Evolutionary conservation across 2,888 invertebrate genomes (phyloP), one percentile per base, ranked within the genome.

Genomic region (Strigamia crassipes): DNA sequence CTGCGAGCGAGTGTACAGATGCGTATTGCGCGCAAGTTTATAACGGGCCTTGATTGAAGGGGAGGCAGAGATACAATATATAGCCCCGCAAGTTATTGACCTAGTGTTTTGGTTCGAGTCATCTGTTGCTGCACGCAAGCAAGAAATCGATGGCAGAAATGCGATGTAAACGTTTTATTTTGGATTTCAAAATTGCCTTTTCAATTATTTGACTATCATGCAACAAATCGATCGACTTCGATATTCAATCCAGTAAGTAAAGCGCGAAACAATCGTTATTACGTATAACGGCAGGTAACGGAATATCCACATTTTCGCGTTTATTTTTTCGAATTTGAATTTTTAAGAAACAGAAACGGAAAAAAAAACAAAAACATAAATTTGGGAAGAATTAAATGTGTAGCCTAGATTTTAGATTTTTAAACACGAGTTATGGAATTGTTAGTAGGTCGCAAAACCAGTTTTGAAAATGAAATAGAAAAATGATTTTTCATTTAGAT

Each of bases 361-460:
- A 46, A n/a, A n/a, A n/a, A n/a, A n/a, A n/a, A n/a, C n/a, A n/a
- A n/a, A n/a, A n/a, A n/a, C n/a, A 46, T 15, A 46, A 15, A 2
- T 13, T 46, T n/a, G 15, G 1, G 27, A 46, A 46, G n/a, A 15
- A 27, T 27, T 15, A 12, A 5, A 18, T 18, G 9, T 9, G 18
- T 21, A 56, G 56, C 5, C 5, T 21, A 18, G 3, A 18, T 56
- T 15, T 56, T 56, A 18, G 2, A 18, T 8, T 18, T 56, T 56
- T 9, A 1, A 56, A 56, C 18, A n/a, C 21, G 56, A 18, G 1
- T 56, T 56, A 56, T 21, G n/a, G 21, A 56, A 56, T 56, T 56
- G 56, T 56, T n/a, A 56, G 56, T 56, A 56, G 56, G 56, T 56
- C 56, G 56, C 56, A 56, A 56, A 56, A 56, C 56, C 18, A 56